Evolutionary conservation across 2,113 vertebrate genomes (phyloP), one percentile per base, ranked within the genome.

Genomic region (Microcebus tavaratra): DNA sequence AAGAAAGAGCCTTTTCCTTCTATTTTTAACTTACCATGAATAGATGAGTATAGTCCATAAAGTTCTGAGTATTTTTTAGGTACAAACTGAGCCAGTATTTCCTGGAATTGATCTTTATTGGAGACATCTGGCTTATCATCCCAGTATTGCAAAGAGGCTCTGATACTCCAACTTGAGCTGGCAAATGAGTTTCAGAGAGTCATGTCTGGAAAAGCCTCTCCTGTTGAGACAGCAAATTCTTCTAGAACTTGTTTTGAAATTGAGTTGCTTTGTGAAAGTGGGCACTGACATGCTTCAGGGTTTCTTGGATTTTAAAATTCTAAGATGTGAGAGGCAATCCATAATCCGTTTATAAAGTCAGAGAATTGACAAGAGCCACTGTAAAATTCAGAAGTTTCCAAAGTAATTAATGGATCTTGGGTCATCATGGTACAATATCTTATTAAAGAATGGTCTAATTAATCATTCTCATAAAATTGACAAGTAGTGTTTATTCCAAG

Each of bases 41-140:
- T 81, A 29, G 17, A 57, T 42, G 63, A 57, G 4, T 59, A 1
- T 21, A 90, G 25, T 90, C 50, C 88, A 55, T 72, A 88, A 94
- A 82, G 65, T 96, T 92, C 73, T 95, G 48, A 83, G 76, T 39
- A 59, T 76, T 81, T 94, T 93, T 87, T 84, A 14, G 87, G 12
- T 31, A 12, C 42, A 95, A 95, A 23, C 81, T 94, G 50, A 57
- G 94, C 75, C 75, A 89, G 29, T 5, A 50, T 75, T 97, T 97
- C 86, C 85, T 94, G 91, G 88, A 94, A 79, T 68, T 86, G 34
- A 59, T 45, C 79, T 92, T 91, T 61, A 80, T 82, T 92, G 83
- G 61, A 88, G 61, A 79, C 61, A 78, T 96, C 93, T 95, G 73
- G 50, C 34, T 94, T 93, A 65, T 70, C 93, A 95, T 86, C 73